Evolutionary conservation across 2,797 vertebrate genomes (phyloP).

Genomic region (Jordanella pulchra): DNA sequence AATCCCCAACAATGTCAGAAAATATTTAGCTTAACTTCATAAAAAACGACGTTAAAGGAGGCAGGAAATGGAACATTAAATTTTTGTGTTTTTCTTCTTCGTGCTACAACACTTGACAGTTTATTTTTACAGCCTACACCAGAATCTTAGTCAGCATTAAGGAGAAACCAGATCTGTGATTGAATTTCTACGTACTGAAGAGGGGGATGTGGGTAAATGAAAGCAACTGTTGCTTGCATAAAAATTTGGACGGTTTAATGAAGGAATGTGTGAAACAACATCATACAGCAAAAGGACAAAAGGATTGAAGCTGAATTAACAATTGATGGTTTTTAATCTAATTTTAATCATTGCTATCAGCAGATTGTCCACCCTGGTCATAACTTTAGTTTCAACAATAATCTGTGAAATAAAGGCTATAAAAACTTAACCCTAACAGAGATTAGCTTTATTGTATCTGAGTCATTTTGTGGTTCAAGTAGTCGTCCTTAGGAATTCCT

Average conservation of each 20-base stretch:
- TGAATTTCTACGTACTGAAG: neutral
- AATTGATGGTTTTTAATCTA: neutral
- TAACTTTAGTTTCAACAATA: slow-evolving; percentile 26
- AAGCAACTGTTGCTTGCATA: neutral
- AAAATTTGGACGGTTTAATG: slow-evolving; percentile 1
- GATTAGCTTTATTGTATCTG: slow-evolving; percentile 36
- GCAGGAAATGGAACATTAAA: slow-evolving; percentile 6
- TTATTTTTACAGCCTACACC: slow-evolving; percentile 4
- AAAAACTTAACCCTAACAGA: slow-evolving; percentile 49
- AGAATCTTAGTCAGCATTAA: slow-evolving; percentile 1
- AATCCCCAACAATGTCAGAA: neutral
- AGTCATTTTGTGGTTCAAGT: slow-evolving; percentile 46
- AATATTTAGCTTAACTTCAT: neutral
- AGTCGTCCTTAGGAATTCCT: slow-evolving; percentile 56
- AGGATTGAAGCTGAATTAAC: neutral
- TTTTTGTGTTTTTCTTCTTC: neutral
- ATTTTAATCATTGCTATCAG: neutral
- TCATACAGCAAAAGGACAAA: neutral
- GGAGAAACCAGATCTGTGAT: slow-evolving; percentile 6
- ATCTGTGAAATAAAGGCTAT: slow-evolving; percentile 34
- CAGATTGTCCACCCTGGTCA: slow-evolving; percentile 5
- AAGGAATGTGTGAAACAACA: slow-evolving; percentile 13
- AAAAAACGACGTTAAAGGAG: neutral
- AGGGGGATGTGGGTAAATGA: neutral
- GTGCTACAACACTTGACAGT: neutral